Base-by-base conservation (phyloP, 2,797 vertebrate species). In the Xenentodon cancila region DNA sequence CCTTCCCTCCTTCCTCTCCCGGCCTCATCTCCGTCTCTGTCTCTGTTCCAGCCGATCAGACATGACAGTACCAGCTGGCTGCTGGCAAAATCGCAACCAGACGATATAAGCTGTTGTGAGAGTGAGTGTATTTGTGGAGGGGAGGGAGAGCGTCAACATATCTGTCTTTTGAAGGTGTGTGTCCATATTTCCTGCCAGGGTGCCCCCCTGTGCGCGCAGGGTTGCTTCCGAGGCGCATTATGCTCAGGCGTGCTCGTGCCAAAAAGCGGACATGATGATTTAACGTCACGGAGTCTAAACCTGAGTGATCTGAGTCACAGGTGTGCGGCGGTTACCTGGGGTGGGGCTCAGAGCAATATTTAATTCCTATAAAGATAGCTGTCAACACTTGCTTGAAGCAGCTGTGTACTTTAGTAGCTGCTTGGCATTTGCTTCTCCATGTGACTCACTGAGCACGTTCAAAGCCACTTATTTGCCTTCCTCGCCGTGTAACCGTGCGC, bases 41-140 rank as follows among this genome's bases (percentile, higher is more conserved):
- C 82, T 91, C 85, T 90, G 91, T 89, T 90, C 86, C 90, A 91
- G 88, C 86, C 91, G 92, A 92, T 92, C 88, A 92, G 91, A 92
- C 92, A 91, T 91, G 92, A 93, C 92, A 91, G 91, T 91, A 91
- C 91, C 92, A 94, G 92, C 92, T 93, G 92, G 87, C 91, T 89
- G 73, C 87, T 88, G 89, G 90, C 89, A 88, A 88, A 87, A 71
- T 73, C 85, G 76, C 87, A 79, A 84, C 85, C 84, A 84, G 81
- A 82, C 81, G 82, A 88, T 83, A 80, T 59, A 82, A 75, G 77
- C 62, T 76, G 49, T 57, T 66, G 55, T 71, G 75, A 62, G 44
- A 45, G 69, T 71, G 75, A 62, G 44, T 45, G 69, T 16, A 32
- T 37, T 54, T 5, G 67, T 54, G 62, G 51, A 20, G 40, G 42